Base-by-base conservation (phyloP, 2,888 invertebrate genomes). In the Cephus sareptanus region DNA sequence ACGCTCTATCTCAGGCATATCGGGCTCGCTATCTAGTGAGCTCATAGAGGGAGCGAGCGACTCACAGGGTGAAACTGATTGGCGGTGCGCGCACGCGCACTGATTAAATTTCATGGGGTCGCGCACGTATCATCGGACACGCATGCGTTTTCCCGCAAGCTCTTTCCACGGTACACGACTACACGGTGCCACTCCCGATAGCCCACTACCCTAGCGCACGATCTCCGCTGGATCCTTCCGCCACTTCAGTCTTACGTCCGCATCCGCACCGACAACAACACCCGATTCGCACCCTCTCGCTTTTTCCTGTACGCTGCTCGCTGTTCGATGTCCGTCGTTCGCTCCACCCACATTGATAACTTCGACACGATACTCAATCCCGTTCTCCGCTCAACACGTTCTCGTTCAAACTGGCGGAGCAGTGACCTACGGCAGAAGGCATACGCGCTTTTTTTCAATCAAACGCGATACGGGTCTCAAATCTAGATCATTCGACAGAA, bases 231-330 rank as follows among this genome's bases (percentile, higher is more conserved):
- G 86, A 85, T 85, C 85, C 87, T 83, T 84, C 84, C 85, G 85
- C 83, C 86, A 87, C 86, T 87, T 91, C 90, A 91, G 91, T 91
- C 89, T 88, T 84, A 86, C 89, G 89, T 88, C 90, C 89, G 91
- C 90, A 89, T 87, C 86, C 89, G 90, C 86, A 87, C 86, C 87
- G 87, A 83, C 85, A 85, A 87, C 89, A 85, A 88, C 88, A 86
- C 87, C 81, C 81, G 77, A 82, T 81, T 83, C 81, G 77, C 75
- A 77, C 76, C 70, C 35, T 79, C 75, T 77, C 75, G 79, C 75
- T 73, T 74, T 78, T 77, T 31, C 37, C 69, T 75, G 33, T 35
- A 69, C 78, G 74, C 69, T 34, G 73, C 23, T 23, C 23, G 56
- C 56, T 23, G 71, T 34, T 13, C 71, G 33, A 34, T 71, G 15